Evolutionary conservation across 2,797 vertebrate species (phyloP), one percentile per base, ranked within the genome.

Genomic region (Leptodactylus fallax): DNA sequence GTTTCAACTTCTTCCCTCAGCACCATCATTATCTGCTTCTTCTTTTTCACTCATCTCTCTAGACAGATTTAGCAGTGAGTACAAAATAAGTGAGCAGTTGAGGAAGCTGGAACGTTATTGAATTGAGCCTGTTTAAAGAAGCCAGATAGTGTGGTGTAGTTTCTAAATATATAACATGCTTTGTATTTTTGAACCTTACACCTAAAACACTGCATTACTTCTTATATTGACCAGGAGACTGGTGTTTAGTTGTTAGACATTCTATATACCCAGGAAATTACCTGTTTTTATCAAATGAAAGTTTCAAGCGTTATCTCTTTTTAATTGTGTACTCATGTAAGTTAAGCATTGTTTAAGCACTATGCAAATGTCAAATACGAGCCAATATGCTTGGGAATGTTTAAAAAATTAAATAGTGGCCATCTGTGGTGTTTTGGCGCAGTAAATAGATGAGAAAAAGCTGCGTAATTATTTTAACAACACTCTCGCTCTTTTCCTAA

Each of bases 321-420:
- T 58, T 79, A 17, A 76, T 13, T 79, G 23, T 58, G 55, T 36
- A 9, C 16, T 79, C 25, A 36, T 9, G 55, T 58, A 76, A 76
- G 47, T 23, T 51, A 76, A 76, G 72, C 47, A 76, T 76, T 76
- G 71, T 51, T 56, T 79, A 79, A 79, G 55, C 23, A 56, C 51
- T 49, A 23, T 45, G 5, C 21, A 71, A 69, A 23, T 27, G 81
- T 71, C 61, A 55, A n/a, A 53, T 5, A 51, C 45, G 55, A 58
- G 71, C 69, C 71, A 76, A 85, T 23, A 81, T 19, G 58, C 19
- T 60, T 45, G n/a, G 49, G 76, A n/a, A 17, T 7, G 7, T 23
- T 76, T 85, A 49, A 85, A 77, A 77, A 60, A 61, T 77, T 85
- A 85, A 85, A 77, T 27, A 85, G 71, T 17, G 61, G n/a, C 83